These are phyloP conservation scores for Xiphorhynchus elegans DNA, from an alignment of 2,113 vertebrate species.

Conservation along the genomic window DNA sequence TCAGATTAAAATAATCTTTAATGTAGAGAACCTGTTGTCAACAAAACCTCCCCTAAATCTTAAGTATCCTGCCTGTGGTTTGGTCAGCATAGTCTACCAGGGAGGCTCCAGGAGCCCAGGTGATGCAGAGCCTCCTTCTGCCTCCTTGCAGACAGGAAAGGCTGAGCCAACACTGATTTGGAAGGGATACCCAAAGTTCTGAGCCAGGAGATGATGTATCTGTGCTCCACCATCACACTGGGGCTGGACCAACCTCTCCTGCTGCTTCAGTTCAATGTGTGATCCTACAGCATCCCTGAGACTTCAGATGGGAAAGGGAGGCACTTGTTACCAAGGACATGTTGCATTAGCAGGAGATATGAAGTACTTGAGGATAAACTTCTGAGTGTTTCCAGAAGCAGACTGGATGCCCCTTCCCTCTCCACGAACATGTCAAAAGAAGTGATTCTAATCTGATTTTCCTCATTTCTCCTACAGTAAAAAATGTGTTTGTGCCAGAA, in stretches of 20 bases:
- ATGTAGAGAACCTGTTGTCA: not conserved
- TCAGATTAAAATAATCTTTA: not conserved
- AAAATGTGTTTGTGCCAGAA: not conserved
- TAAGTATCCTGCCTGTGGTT: not conserved
- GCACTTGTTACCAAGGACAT: not conserved
- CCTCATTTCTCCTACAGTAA: not conserved
- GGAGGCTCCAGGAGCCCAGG: not conserved
- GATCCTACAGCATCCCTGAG: not conserved
- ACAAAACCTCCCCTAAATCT: not conserved
- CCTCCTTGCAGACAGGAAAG: not conserved
- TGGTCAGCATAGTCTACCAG: not conserved
- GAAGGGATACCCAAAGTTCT: not conserved
- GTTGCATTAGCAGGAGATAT: accelerated
- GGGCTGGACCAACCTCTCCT: not conserved
- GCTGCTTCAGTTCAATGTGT: accelerated
- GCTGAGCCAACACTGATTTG: not conserved
- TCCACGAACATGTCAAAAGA: not conserved
- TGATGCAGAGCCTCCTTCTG: not conserved
- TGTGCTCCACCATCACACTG: not conserved
- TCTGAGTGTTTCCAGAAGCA: not conserved
- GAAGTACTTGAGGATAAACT: not conserved
- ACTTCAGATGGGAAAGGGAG: not conserved
- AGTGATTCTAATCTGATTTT: not conserved
- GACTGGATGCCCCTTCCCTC: not conserved
- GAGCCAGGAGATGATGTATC: not conserved